phyloP scores from a whole-genome alignment of 2,888 invertebrate species.

The Caenorhabditis zanzibari region DNA sequence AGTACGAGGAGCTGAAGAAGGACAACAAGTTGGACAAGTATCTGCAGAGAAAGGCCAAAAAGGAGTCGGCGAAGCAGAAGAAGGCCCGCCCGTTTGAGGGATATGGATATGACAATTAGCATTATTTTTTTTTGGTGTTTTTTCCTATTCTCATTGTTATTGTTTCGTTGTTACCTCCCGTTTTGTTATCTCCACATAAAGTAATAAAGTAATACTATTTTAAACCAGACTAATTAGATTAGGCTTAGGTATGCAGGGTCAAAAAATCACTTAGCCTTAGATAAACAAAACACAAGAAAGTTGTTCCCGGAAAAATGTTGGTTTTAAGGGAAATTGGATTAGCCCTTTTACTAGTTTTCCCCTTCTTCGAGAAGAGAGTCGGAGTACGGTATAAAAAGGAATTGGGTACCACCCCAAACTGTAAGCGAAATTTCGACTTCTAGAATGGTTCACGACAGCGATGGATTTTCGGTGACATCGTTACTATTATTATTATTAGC shows the following conservation, averaged over 20 bases:
- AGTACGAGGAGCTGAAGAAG: constrained; percentile 74
- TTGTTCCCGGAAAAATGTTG: background rate
- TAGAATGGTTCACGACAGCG: too few relatives aligned
- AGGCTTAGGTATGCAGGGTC: background rate
- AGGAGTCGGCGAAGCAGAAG: constrained; percentile 67
- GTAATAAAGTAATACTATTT: background rate
- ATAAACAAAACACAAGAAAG: background rate
- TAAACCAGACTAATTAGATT: constrained; percentile 20
- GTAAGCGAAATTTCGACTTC: background rate
- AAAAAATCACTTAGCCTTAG: background rate
- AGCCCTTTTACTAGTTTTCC: constrained; percentile 12
- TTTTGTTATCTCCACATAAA: constrained; percentile 3
- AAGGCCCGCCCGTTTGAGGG: constrained; percentile 61
- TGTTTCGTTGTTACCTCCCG: constrained; percentile 1
- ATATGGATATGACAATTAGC: constrained; percentile 47
- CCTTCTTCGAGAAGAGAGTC: background rate
- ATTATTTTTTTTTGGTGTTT: constrained; percentile 16
- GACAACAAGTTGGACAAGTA: constrained; percentile 73
- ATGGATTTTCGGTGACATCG: too few relatives aligned
- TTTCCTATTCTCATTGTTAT: constrained; percentile 13
- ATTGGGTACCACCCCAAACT: background rate
- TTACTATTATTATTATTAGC: background rate
- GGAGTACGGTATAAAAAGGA: background rate
- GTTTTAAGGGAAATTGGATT: background rate
- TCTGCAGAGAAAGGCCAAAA: constrained; percentile 70